phyloP scores from a whole-genome alignment of 1,140 invertebrate genomes.

The Drosophila ohnishii region DNA sequence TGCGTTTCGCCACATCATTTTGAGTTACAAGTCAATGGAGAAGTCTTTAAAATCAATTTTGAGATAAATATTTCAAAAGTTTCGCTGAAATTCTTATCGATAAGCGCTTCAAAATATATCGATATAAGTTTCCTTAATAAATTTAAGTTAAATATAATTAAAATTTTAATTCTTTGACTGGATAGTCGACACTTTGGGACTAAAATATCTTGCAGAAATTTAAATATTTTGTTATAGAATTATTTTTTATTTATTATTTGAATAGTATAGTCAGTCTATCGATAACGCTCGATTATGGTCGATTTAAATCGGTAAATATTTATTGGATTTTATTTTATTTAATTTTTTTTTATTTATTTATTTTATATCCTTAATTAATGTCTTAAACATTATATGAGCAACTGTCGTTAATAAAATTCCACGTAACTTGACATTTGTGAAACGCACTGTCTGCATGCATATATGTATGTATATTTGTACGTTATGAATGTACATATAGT shows the following conservation, averaged over 20 bases:
- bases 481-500: constrained; percentile 15
- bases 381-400: neutral
- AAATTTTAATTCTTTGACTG: too few relatives aligned
- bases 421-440: neutral
- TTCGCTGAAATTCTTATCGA: neutral
- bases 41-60: neutral
- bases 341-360: neutral
- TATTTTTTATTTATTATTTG: too few relatives aligned
- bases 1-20: constrained; percentile 7
- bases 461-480: neutral
- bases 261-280: neutral
- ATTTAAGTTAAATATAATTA: rapidly evolving
- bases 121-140: neutral
- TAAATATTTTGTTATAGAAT: too few relatives aligned
- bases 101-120: neutral
- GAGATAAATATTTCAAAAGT: too few relatives aligned
- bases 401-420: neutral
- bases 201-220: neutral
- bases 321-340: too few relatives aligned
- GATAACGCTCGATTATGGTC: neutral
- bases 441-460: constrained; percentile 28
- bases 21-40: neutral
- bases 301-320: neutral
- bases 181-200: neutral
- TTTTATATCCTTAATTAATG: too few relatives aligned